phyloP scores from a whole-genome alignment of 2,888 invertebrate genomes.

The Chymomyza procnemis region DNA sequence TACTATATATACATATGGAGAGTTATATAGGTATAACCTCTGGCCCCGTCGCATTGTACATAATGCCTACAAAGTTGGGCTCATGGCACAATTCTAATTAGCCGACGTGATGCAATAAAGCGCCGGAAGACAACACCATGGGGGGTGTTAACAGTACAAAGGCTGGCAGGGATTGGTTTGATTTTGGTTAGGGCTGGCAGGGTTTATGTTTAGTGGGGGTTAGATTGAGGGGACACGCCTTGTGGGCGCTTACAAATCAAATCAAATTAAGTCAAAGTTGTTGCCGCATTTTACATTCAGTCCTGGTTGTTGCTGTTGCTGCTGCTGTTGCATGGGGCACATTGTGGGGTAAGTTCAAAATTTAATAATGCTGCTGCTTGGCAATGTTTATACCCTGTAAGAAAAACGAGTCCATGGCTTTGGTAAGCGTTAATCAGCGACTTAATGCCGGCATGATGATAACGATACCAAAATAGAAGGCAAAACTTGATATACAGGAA shows the following conservation, averaged over 20 bases:
- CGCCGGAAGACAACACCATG: constrained; percentile 41
- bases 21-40: background rate
- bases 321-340: background rate
- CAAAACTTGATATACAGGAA: too few species aligned
- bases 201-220: background rate
- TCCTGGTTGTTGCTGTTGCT: background rate
- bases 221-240: constrained; percentile 3
- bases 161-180: constrained; percentile 4
- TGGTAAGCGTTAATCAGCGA: too few species aligned
- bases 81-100: constrained; percentile 52
- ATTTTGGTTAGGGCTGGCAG: background rate
- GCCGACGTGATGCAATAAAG: constrained; percentile 57
- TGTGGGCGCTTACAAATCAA: constrained; percentile 52
- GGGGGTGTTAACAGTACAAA: constrained; percentile 15
- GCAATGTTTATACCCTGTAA: background rate
- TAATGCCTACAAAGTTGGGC: constrained; percentile 9
- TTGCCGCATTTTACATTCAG: constrained; percentile 48
- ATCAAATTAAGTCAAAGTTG: constrained; percentile 68
- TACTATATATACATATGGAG: background rate
- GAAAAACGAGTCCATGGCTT: too few species aligned
- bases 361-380: constrained; percentile 41
- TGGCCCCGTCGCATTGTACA: background rate
- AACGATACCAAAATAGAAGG: too few species aligned
- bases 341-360: constrained; percentile 31
- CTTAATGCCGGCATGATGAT: too few species aligned